Conservation (phyloP, 1,140 invertebrate species). For the Palaemon carinicauda region DNA sequence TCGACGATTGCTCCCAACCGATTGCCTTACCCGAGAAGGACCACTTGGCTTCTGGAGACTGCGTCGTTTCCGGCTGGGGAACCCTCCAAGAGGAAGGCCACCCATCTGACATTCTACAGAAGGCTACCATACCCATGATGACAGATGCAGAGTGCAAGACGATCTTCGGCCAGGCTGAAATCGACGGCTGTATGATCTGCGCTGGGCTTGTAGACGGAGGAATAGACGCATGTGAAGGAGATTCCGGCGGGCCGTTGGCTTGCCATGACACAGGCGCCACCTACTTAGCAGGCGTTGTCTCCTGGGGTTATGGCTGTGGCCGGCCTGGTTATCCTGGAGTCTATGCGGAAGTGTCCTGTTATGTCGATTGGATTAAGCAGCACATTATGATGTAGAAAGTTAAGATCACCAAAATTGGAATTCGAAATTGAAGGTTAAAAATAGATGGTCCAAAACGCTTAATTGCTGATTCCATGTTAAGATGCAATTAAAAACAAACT, state of each 20-base stretch:
- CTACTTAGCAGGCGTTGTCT: conserved; percentile 42
- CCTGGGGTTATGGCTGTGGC: conserved; percentile 51
- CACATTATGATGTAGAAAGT: neutral
- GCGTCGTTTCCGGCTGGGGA: conserved; percentile 59
- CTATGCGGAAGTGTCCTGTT: conserved; percentile 47
- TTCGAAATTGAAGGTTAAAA: too few species aligned
- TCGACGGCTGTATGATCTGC: conserved; percentile 52
- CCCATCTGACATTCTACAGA: conserved; percentile 62
- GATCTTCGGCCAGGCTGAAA: conserved; percentile 49
- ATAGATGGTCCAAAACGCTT: too few species aligned
- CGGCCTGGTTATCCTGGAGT: conserved; percentile 41
- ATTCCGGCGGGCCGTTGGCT: conserved; percentile 60
- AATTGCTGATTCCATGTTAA: too few species aligned
- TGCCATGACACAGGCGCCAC: conserved; percentile 18
- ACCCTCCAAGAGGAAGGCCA: conserved; percentile 32
- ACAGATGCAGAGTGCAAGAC: conserved; percentile 61
- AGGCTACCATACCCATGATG: conserved; percentile 65
- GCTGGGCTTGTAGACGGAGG: conserved; percentile 53
- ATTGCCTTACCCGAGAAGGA: conserved; percentile 17
- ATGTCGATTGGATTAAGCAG: conserved; percentile 60
- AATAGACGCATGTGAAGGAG: conserved; percentile 72
- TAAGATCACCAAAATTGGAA: too few species aligned
- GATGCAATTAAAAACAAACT: too few species aligned
- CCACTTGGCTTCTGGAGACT: conserved; percentile 50
- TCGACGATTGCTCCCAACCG: conserved; percentile 4